Evolutionary conservation across 2,113 vertebrate species (phyloP), one percentile per base, ranked within the genome.

Genomic region (Callochromis pleurospilus): DNA sequence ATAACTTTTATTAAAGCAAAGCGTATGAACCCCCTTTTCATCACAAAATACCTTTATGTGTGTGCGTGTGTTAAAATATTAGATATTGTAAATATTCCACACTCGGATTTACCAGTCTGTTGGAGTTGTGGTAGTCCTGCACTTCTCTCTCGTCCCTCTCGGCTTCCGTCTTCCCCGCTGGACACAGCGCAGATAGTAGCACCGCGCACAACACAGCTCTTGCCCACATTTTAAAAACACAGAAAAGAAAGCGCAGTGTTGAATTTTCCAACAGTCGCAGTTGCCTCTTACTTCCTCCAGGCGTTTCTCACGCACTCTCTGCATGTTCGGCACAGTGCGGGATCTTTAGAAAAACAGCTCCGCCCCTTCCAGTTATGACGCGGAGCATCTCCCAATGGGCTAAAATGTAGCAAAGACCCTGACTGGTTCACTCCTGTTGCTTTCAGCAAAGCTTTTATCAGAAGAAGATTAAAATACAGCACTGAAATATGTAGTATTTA

Each of bases 81-180:
- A 10, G 14, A 31, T 49, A 75, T 75, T 49, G 24, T 29, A 75
- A 26, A 75, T 47, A 75, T 47, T 47, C 70, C 42, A 26, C 26
- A 51, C 26, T 47, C 26, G 19, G 15, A 56, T 83, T 55, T 70
- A 89, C 96, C 93, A 97, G 94, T 68, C 96, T 95, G 93, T 95
- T 95, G 21, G 94, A 88, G 85, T 95, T 96, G 89, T 96, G 91
- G 53, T 92, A 94, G 86, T 97, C 95, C 45, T 93, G 93, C 3
- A 96, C 92, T 7, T 93, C 95, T 84, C 96, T 92, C 84, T 92
- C 89, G 82, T 96, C 95, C 92, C 95, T 83, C 75, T 95, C 95
- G 87, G 94, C 89, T 80, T 96, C 95, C 79, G 90, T 94, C 58
- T 91, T 54, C 5, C 73, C 88, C 10, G 91, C 86, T 70, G 91